These are phyloP conservation scores for Melospiza melodia DNA, from an alignment of 2,113 vertebrate genomes.

Conservation along the genomic window DNA sequence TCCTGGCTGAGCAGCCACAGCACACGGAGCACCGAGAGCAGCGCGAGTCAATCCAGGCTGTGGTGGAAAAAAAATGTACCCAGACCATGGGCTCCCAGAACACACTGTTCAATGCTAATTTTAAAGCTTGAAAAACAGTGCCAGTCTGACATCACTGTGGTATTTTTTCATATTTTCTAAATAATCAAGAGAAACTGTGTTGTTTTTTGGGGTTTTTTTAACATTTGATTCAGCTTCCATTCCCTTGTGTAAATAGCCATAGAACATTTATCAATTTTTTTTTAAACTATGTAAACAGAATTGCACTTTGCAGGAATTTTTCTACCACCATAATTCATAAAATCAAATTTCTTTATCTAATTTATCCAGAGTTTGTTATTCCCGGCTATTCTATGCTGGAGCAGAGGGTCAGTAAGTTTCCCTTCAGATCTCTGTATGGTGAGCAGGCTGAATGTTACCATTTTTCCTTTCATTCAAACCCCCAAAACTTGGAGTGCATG, in stretches of 20 bases:
- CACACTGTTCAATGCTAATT: constrained; percentile 64
- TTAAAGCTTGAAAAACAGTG: constrained; percentile 31
- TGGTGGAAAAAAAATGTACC: neutral
- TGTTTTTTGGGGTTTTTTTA: neutral
- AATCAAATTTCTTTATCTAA: neutral
- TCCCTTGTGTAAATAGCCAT: neutral
- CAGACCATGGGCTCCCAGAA: constrained; percentile 32
- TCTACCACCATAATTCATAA: neutral
- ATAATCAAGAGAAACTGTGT: constrained; percentile 16
- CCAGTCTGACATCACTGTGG: constrained; percentile 27
- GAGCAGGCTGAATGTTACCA: fast-evolving
- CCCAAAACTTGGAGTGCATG: neutral
- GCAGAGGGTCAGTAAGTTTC: neutral
- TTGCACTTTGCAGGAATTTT: neutral
- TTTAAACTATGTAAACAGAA: neutral
- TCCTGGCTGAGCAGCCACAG: neutral
- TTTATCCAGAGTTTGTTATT: neutral
- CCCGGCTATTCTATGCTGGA: neutral
- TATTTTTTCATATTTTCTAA: constrained; percentile 6
- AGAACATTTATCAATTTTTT: neutral
- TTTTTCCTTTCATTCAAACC: neutral
- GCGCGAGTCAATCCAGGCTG: neutral
- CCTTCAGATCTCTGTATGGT: neutral
- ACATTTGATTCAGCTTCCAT: neutral
- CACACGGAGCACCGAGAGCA: neutral